Evolutionary conservation across 2,113 vertebrate species (phyloP).

Genomic region (Eulemur macaco): DNA sequence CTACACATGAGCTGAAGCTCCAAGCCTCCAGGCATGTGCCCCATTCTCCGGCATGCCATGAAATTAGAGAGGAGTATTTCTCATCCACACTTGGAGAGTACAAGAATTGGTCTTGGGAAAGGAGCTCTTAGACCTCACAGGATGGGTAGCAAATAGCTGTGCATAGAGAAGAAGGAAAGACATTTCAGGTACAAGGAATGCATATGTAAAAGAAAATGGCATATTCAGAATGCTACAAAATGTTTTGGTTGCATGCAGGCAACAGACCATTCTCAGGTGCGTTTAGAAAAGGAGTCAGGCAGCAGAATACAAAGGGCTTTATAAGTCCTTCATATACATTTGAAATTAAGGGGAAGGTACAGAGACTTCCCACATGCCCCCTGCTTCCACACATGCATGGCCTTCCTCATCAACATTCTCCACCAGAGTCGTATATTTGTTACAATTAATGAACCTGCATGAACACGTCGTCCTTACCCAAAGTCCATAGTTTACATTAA

Average conservation of each 20-base stretch:
- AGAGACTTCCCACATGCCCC: background rate
- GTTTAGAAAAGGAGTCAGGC: background rate
- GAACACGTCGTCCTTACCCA: background rate
- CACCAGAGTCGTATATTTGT: accelerated
- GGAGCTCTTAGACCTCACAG: background rate
- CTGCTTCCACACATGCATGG: background rate
- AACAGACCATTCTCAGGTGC: background rate
- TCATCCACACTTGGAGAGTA: background rate
- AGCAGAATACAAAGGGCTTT: background rate
- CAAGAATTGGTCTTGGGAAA: background rate
- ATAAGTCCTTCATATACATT: background rate
- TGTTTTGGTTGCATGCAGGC: background rate
- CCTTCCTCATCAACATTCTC: background rate
- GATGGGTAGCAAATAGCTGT: background rate
- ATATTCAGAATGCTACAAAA: background rate
- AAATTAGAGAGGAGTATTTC: background rate
- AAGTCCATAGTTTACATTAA: background rate
- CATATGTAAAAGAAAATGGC: background rate
- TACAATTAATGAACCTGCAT: background rate
- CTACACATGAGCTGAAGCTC: background rate
- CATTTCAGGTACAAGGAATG: background rate
- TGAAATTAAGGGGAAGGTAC: background rate
- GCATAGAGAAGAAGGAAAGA: background rate
- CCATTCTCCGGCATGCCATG: background rate
- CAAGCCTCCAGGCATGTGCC: too few species aligned